Base-by-base conservation (phyloP, 1,140 invertebrate species). In the Limonius californicus region DNA sequence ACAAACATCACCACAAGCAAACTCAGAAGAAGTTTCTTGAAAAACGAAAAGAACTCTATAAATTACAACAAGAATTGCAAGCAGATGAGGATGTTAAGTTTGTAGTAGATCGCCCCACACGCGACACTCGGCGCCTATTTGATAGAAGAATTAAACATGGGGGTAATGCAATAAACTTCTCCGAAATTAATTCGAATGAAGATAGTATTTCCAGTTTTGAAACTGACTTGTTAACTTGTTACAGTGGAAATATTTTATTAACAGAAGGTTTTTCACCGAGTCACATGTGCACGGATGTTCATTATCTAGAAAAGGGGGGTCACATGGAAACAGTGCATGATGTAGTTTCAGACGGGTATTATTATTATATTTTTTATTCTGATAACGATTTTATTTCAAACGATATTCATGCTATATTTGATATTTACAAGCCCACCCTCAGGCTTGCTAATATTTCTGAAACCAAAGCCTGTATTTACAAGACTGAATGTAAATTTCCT, bases 331-430 rank as follows among this genome's bases (percentile, higher is more conserved):
- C 83, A 8, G 80, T 81, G 54, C 89, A 91, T 71, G 81, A 89
- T 65, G 85, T 91, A 11, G 74, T 78, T 20, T 78, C 83, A 39
- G 85, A 89, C 75, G 90, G 89, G 7, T 92, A 92, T 75, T 92
- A 91, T 74, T 92, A 92, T 77, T 92, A 91, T 72, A 90, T 92
- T 64, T 92, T 92, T 78, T 92, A 91, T 70, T 90, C 88, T 68
- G 89, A 92, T 72, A 91, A 91, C 78, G 89, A 92, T 74, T 78
- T 86, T 60, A 84, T 87, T 8, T 82, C 78, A 3, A 92, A 92
- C 76, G 85, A 89, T 72, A 89, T 92, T 65, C 87, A 91, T 77
- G 88, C 87, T 9, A 82, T 89, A 64, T 92, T 92, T 77, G 87
- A 91, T 78, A 91, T 92, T 69, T 87, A 88, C 69, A 92, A 92